These are phyloP conservation scores for Bhutanitis thaidina DNA, from an alignment of 2,888 invertebrate genomes.

Conservation along the genomic window DNA sequence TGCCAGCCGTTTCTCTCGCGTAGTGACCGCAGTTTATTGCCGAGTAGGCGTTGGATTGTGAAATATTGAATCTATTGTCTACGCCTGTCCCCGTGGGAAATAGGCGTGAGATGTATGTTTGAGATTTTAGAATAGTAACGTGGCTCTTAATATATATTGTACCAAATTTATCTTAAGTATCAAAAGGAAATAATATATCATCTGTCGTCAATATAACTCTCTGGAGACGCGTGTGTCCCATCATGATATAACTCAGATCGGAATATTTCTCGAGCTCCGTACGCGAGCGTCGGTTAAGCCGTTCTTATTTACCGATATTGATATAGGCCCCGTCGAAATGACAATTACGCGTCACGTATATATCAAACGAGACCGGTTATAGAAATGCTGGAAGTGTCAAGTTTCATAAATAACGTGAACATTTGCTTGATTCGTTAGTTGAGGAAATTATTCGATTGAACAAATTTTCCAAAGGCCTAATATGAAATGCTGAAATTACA, in stretches of 20 bases:
- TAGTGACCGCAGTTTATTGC: no score
- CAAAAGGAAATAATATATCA: constrained; percentile 8
- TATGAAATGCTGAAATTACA: no score
- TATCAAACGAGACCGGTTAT: not conserved
- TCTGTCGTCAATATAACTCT: constrained; percentile 10
- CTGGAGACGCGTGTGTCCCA: constrained; percentile 1
- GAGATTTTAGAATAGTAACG: no score
- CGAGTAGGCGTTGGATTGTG: no score
- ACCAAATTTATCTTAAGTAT: constrained; percentile 3
- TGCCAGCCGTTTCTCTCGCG: no score
- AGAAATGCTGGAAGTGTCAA: constrained; percentile 8
- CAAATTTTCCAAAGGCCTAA: no score
- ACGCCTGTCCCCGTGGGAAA: no score
- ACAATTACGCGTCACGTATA: constrained; percentile 46
- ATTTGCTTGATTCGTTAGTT: no score
- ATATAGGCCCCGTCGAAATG: constrained; percentile 48
- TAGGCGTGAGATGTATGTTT: no score
- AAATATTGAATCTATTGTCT: no score
- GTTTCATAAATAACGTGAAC: not conserved
- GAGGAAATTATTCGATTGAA: no score
- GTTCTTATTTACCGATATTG: constrained; percentile 61
- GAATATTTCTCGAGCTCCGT: constrained; percentile 15
- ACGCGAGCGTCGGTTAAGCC: constrained; percentile 19
- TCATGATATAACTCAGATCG: constrained; percentile 11
- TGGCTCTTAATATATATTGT: not conserved